phyloP scores from a whole-genome alignment of 2,797 vertebrate genomes.

The Sorex maritimensis region DNA sequence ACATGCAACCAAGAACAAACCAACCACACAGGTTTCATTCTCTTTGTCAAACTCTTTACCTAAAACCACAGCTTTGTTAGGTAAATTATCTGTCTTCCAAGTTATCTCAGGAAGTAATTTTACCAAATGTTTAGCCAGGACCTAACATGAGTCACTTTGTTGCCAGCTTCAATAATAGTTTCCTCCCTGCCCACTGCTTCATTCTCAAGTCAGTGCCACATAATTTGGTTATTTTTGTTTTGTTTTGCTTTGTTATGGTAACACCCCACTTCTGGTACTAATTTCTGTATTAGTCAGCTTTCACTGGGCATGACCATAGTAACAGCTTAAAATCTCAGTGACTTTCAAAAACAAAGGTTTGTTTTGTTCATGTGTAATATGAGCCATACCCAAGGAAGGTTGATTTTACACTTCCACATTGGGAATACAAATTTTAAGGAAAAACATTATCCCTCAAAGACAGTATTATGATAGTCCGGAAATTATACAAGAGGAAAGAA shows the following conservation, averaged over 20 bases:
- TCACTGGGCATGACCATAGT: conserved; percentile 43
- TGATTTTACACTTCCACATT: background rate
- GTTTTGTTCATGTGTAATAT: conserved; percentile 45
- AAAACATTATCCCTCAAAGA: background rate
- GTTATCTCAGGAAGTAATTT: conserved; percentile 43
- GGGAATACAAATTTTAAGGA: conserved; percentile 31
- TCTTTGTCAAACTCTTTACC: conserved; percentile 19
- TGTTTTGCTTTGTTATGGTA: conserved; percentile 73
- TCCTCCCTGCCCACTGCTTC: conserved; percentile 46
- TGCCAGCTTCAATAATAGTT: conserved; percentile 60
- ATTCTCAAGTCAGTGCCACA: conserved; percentile 55
- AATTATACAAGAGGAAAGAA: conserved; percentile 40
- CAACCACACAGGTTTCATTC: background rate
- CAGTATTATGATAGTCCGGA: conserved; percentile 23
- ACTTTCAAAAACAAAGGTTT: conserved; percentile 68
- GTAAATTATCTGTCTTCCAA: conserved; percentile 34
- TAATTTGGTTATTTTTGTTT: conserved; percentile 71
- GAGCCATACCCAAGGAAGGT: background rate
- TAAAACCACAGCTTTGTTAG: conserved; percentile 31
- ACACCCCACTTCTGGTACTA: conserved; percentile 78
- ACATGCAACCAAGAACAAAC: background rate
- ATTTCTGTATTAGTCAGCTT: conserved; percentile 78
- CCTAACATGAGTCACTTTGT: conserved; percentile 50
- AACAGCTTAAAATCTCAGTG: conserved; percentile 72
- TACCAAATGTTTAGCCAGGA: conserved; percentile 52